Percentiles rank a stretch among this genome's conserved stretches.
Evolutionary conservation across 2,113 vertebrate genomes (phyloP).

Genomic region (Hypomesus transpacificus): DNA sequence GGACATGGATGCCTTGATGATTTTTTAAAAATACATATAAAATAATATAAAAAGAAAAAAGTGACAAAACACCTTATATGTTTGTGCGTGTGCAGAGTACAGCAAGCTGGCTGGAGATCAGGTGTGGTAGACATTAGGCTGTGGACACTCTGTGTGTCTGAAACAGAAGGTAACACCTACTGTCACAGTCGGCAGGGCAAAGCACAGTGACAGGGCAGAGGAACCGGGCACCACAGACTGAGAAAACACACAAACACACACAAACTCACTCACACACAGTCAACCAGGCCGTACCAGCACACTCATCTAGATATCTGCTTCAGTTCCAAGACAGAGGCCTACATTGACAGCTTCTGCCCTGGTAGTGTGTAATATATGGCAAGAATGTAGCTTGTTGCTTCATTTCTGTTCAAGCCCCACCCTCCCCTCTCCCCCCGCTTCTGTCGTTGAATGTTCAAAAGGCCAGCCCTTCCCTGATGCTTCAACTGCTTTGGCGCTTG

Average conservation of each 20-base stretch:
- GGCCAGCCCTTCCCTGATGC: constrained; percentile 30
- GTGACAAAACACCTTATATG: constrained; percentile 16
- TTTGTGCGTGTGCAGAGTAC: constrained; percentile 32
- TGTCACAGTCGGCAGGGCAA: neutral
- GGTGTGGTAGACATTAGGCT: constrained; percentile 34
- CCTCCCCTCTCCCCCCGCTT: constrained; percentile 35
- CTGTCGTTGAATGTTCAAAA: constrained; percentile 71
- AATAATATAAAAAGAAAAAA: constrained; percentile 26
- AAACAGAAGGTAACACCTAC: constrained; percentile 19
- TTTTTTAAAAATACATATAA: constrained; percentile 42
- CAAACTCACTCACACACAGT: constrained; percentile 20
- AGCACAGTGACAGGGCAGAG: neutral
- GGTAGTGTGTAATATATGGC: constrained; percentile 34
- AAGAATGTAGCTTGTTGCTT: constrained; percentile 62
- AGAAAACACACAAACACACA: constrained; percentile 20
- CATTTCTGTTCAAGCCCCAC: constrained; percentile 58
- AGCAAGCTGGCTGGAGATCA: constrained; percentile 19
- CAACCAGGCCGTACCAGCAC: too few relatives aligned
- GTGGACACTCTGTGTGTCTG: constrained; percentile 59
- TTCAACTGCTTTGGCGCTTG: constrained; percentile 62
- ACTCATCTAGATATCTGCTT: neutral
- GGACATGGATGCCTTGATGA: constrained; percentile 52
- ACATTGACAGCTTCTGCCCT: constrained; percentile 24
- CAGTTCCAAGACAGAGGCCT: constrained; percentile 34
- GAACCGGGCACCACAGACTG: neutral